A percentile compares a stretch with the other conserved stretches of the same genome.
Conservation (phyloP, 2,113 vertebrate genomes). For the Chlamydotis undulata region DNA sequence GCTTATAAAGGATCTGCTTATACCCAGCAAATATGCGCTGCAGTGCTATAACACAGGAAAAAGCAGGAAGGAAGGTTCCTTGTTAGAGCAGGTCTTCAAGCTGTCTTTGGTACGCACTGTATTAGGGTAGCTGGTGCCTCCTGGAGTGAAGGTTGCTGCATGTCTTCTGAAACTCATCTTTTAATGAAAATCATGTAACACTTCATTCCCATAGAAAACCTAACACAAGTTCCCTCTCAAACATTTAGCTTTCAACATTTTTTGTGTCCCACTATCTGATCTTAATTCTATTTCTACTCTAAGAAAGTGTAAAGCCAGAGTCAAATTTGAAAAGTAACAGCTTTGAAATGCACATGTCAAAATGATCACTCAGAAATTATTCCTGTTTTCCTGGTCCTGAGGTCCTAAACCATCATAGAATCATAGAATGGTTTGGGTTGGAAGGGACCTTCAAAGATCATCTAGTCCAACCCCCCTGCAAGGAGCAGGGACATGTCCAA, state of each 20-base stretch:
- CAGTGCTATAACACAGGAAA: background rate
- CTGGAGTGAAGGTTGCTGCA: background rate
- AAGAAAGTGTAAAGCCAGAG: background rate
- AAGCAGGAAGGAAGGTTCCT: background rate
- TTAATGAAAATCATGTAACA: background rate
- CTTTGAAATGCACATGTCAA: background rate
- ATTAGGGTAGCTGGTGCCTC: fast-evolving
- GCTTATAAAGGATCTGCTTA: background rate
- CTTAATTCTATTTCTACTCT: background rate
- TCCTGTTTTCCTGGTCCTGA: background rate
- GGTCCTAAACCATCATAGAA: background rate
- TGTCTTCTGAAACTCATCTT: background rate
- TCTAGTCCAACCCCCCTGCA: too few species aligned
- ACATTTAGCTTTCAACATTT: background rate
- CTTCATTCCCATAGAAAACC: background rate
- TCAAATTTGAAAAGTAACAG: background rate
- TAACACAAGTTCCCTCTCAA: background rate
- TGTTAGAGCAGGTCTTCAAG: background rate
- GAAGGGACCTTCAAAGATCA: too few species aligned
- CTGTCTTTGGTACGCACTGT: fast-evolving
- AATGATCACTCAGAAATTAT: background rate
- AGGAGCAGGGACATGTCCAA: too few species aligned
- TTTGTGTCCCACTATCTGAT: background rate
- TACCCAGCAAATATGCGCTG: background rate
- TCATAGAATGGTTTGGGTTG: too few species aligned